These are phyloP conservation scores for Cinara cedri DNA, from an alignment of 2,888 invertebrate species.

Conservation along the genomic window DNA sequence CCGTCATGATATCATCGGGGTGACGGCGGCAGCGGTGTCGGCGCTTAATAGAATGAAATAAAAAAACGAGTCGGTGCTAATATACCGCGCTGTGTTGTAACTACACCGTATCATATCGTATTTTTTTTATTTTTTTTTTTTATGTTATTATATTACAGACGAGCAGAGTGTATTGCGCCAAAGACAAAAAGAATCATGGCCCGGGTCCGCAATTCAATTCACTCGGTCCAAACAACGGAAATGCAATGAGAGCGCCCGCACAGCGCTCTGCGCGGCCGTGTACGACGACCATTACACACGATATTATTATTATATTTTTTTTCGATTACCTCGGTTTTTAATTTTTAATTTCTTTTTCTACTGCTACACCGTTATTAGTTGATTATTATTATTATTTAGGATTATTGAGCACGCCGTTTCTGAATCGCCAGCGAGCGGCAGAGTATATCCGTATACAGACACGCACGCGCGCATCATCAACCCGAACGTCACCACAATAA, in stretches of 20 bases:
- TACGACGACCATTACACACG: conserved; percentile 36
- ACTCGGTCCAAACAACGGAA: conserved; percentile 44
- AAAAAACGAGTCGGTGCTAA: conserved; percentile 43
- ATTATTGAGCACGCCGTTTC: conserved; percentile 19
- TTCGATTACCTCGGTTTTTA: too few species aligned
- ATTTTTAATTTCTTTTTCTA: neutral
- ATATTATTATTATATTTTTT: neutral
- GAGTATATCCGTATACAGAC: neutral
- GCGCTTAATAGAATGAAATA: conserved; percentile 49
- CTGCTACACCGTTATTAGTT: conserved; percentile 25
- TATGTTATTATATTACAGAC: neutral
- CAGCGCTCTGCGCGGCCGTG: neutral
- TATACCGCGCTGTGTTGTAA: conserved; percentile 3
- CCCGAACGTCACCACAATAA: too few species aligned
- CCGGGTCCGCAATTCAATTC: conserved; percentile 54
- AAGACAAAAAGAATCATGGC: conserved; percentile 53
- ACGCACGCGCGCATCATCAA: too few species aligned
- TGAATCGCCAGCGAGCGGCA: conserved; percentile 3
- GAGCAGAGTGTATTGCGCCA: conserved; percentile 1
- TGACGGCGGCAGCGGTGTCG: neutral
- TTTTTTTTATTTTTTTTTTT: too few species aligned
- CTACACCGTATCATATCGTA: neutral
- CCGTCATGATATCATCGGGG: conserved; percentile 48
- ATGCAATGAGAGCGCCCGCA: too few species aligned
- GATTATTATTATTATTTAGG: neutral